Conservation (phyloP, 2,888 invertebrate genomes). For the Pycnomerus fuliginosus region DNA sequence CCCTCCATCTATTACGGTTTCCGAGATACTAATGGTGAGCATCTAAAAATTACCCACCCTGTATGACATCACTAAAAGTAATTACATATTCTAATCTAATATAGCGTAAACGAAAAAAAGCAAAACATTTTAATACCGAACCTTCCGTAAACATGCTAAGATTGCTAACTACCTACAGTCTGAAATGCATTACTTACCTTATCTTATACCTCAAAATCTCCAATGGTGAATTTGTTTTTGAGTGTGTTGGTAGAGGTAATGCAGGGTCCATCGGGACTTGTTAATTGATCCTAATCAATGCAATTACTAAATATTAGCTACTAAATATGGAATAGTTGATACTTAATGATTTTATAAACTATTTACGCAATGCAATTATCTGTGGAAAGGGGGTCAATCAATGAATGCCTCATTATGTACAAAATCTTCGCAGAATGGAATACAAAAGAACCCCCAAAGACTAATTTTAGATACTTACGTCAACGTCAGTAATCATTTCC, state of each 20-base stretch:
- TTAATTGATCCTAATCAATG: constrained; percentile 50
- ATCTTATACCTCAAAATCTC: constrained; percentile 78
- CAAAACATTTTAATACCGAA: too few relatives aligned
- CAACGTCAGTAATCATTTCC: constrained; percentile 93
- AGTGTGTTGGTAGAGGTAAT: constrained; percentile 52
- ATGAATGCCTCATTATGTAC: not conserved
- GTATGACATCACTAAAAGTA: too few relatives aligned
- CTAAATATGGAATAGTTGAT: too few relatives aligned
- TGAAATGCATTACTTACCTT: constrained; percentile 54
- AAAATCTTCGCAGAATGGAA: not conserved
- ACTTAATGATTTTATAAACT: too few relatives aligned
- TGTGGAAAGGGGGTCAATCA: not conserved
- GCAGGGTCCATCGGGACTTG: constrained; percentile 53
- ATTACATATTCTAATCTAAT: too few relatives aligned
- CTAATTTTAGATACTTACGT: constrained; percentile 66
- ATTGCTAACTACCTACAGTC: too few relatives aligned
- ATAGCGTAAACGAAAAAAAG: too few relatives aligned
- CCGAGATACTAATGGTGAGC: too few relatives aligned
- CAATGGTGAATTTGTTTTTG: constrained; percentile 67
- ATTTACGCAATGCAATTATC: not conserved
- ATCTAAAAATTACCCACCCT: too few relatives aligned
- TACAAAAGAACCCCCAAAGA: constrained; percentile 2
- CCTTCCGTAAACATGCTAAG: too few relatives aligned
- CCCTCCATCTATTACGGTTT: too few relatives aligned
- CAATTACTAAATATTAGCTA: constrained; percentile 25